These are phyloP conservation scores for Dolichoris vasculosae DNA, from an alignment of 1,140 invertebrate genomes.

Conservation along the genomic window DNA sequence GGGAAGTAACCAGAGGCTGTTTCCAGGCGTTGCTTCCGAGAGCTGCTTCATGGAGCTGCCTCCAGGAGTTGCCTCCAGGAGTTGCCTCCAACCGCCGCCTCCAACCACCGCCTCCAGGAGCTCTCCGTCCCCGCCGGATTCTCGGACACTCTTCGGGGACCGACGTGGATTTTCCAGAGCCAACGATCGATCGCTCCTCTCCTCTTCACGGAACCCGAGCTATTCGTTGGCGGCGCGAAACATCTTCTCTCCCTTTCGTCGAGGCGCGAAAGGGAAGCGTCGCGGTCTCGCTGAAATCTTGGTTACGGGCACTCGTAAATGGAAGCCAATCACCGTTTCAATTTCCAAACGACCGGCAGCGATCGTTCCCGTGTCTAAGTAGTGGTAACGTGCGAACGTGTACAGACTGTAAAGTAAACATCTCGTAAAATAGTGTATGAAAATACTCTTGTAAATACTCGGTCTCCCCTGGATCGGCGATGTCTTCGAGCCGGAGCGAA, in stretches of 20 bases:
- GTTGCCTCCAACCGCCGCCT: too few species aligned
- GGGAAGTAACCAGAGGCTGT: too few species aligned
- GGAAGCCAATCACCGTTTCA: background rate
- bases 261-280: background rate
- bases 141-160: background rate
- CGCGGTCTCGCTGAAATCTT: background rate
- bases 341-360: background rate
- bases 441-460: conserved; percentile 11
- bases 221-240: background rate
- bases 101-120: background rate
- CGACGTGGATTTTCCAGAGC: background rate
- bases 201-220: background rate
- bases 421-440: background rate
- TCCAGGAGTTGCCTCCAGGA: too few species aligned
- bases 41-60: too few species aligned
- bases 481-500: too few species aligned
- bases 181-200: background rate
- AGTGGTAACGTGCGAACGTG: background rate
- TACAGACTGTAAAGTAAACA: background rate
- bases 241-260: background rate
- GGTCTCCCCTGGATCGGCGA: too few species aligned
- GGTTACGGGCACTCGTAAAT: background rate
- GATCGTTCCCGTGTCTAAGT: background rate
- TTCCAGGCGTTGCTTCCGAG: too few species aligned
- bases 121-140: background rate